Evolutionary conservation across 2,797 vertebrate genomes (phyloP), one percentile per base, ranked within the genome.

Genomic region (Rhabdophis nuchalis): DNA sequence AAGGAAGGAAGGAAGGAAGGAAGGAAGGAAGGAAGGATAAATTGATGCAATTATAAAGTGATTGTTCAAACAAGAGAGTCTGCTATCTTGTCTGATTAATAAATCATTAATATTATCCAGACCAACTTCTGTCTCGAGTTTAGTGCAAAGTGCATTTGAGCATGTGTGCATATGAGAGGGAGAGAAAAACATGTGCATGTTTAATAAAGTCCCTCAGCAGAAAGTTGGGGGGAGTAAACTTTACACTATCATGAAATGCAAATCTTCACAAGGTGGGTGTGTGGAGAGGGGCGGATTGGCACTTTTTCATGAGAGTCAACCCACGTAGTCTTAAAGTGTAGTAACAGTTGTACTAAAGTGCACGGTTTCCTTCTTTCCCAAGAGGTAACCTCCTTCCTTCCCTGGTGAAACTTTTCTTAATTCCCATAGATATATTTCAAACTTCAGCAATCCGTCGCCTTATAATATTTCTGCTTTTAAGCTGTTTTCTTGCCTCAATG

Each of bases 401-500:
- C 96, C 95, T 96, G 93, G 93, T 94, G 96, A 12, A 96, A 97
- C 96, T 97, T 97, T 97, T 96, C 95, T 93, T 96, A 85, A 85
- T 85, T 85, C 52, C n/a, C 29, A 82, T 58, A 89, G 18, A 89
- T 89, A 92, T 87, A 77, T 97, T 97, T 97, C 96, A 96, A 97
- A 96, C 95, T 97, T 96, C 93, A 90, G 95, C 82, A 95, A 96
- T 96, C 95, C 94, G 96, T 97, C 96, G 97, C 91, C 96, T 97
- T 97, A 96, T 96, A 96, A 97, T 97, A 98, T 98, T 98, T 98
- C 97, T 98, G 97, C 97, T 97, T 97, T 97, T 97, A 98, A 98
- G 97, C 97, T 98, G 97, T 98, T 98, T 98, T 98, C 96, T 97
- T 98, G 98, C 98, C 98, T 98, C 98, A 98, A 96, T 98, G 98